phyloP scores from a whole-genome alignment of 1,140 invertebrate species.

The Thaumatotibia leucotreta region DNA sequence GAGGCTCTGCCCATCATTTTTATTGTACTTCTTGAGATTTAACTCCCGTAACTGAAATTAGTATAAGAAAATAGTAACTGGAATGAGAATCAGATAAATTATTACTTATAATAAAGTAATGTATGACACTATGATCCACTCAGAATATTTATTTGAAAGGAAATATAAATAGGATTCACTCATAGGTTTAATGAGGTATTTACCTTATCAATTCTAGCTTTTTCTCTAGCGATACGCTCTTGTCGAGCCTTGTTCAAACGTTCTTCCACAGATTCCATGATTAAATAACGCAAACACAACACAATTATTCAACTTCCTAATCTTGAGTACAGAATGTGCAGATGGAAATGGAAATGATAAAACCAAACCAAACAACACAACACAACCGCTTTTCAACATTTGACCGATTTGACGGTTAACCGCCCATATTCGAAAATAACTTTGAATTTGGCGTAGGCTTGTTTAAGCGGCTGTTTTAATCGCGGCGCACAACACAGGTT shows the following conservation, averaged over 20 bases:
- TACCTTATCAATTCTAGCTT: conserved; percentile 64
- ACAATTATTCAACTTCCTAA: not conserved
- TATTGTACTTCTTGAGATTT: conserved; percentile 61
- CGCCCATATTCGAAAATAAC: not conserved
- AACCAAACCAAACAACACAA: not conserved
- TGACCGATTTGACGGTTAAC: not conserved
- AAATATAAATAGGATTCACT: not conserved
- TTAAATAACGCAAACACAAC: not conserved
- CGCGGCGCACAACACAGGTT: no score
- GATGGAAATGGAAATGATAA: not conserved
- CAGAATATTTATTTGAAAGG: not conserved
- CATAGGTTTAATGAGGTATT: not conserved
- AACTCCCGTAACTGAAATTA: conserved; percentile 50
- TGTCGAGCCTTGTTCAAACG: conserved; percentile 47
- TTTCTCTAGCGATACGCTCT: conserved; percentile 52
- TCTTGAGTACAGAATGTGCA: not conserved
- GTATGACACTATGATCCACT: not conserved
- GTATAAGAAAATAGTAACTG: conserved; percentile 13
- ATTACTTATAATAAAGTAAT: not conserved
- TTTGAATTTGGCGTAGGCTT: not conserved
- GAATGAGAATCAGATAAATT: no score
- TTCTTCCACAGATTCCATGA: conserved; percentile 22
- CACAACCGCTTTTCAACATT: not conserved
- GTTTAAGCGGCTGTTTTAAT: not conserved
- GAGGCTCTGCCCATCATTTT: conserved; percentile 25